Evolutionary conservation across 1,140 invertebrate species (phyloP), one percentile per base, ranked within the genome.

Genomic region (Orius insidiosus): DNA sequence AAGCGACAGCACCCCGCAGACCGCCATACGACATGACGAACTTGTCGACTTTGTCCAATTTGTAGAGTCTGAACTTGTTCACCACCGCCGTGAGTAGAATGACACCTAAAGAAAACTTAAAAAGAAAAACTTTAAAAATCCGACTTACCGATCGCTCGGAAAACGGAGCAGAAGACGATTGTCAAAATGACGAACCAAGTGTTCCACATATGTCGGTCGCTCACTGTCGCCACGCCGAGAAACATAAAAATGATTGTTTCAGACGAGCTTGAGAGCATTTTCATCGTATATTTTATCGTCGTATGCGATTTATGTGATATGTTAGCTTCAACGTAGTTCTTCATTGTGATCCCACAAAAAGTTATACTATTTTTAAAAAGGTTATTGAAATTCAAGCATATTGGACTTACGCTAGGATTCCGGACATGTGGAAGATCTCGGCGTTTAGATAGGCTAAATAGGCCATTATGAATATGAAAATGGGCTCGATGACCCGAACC

Each of bases 221-320:
- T 93, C 8, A 98, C 85, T 0, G 94, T 95, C 34, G 92, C 87
- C 8, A 98, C 88, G 1, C 95, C 87, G 19, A 99, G 76, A 65
- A 98, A 96, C 83, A 99, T 94, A 68, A 99, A 99, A 58, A 98
- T 98, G 58, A 99, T 88, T 0, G 93, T 97, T 68, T 99, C 95
- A 3, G 90, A 90, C 6, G 86, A 88, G 52, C 85, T 90, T 39
- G 86, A 88, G 52, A 96, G 65, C 88, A 98, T 97, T 68, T 98
- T 98, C 78, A 96, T 89, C 38, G 92, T 86, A 62, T 98, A 98
- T 61, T 95, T 97, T 38, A 98, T 83, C 4, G 92, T 96, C 3
- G 92, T 96, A 57, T 95, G 88, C 0, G 94, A 98, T 63, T 97
- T 98, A 66, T 89, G 81, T 6, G 92, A 94, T 55, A 98, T 88